Evolutionary conservation across 2,797 vertebrate species (phyloP).

Genomic region (Enoplosus armatus): DNA sequence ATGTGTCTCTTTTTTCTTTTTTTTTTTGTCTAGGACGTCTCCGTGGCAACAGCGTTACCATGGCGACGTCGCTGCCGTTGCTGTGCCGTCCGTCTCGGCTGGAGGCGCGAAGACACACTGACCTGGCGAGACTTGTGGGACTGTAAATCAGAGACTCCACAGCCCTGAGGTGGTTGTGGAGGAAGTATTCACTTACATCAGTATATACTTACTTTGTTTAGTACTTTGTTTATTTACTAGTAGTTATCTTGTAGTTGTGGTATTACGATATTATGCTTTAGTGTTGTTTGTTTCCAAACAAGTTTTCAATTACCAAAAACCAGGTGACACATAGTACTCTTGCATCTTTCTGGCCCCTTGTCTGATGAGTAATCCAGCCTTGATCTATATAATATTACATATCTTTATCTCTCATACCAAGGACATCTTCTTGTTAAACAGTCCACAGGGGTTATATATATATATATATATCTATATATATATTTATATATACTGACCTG

Average conservation of each 20-base stretch:
- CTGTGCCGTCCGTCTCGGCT: neutral
- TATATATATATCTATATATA: no score
- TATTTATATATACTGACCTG: no score
- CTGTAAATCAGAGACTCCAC: neutral
- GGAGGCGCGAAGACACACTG: neutral
- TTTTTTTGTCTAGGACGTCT: slow-evolving; percentile 40
- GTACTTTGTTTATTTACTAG: no score
- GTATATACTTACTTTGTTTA: no score
- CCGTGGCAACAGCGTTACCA: slow-evolving; percentile 74
- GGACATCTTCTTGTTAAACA: no score
- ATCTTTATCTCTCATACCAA: neutral
- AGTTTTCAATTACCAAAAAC: no score
- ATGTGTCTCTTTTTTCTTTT: slow-evolving; percentile 39
- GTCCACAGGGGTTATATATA: no score
- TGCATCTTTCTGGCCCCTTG: neutral
- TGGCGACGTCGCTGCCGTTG: slow-evolving; percentile 44
- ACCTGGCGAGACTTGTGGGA: neutral
- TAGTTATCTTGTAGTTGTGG: no score
- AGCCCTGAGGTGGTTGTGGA: neutral
- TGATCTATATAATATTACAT: neutral
- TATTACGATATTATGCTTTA: no score
- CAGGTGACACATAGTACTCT: no score
- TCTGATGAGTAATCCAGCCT: neutral
- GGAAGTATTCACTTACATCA: no score
- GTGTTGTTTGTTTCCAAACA: neutral